These are phyloP conservation scores for Cyprinodon brontotheroides DNA, from an alignment of 2,113 vertebrate species.

Conservation along the genomic window DNA sequence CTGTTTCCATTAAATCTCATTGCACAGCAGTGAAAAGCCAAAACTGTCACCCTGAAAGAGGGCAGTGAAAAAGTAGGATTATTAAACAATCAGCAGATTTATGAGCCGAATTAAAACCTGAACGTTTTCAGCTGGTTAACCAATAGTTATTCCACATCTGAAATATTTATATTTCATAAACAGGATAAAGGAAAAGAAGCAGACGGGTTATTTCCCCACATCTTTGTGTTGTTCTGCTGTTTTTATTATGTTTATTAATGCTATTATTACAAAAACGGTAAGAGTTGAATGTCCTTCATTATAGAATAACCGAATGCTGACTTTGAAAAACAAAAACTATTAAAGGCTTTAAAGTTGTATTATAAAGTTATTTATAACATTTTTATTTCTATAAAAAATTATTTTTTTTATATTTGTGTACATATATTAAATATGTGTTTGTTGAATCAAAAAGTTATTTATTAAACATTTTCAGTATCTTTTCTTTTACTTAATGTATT, in stretches of 20 bases:
- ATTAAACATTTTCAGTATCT: too few species aligned
- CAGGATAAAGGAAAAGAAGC: background rate
- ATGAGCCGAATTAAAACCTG: background rate
- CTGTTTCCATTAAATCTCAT: constrained; percentile 1
- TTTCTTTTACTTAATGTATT: too few species aligned
- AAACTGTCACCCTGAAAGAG: background rate
- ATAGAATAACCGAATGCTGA: too few species aligned
- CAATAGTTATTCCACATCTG: background rate
- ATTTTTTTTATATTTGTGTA: too few species aligned
- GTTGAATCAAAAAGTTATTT: too few species aligned
- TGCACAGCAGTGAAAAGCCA: constrained; percentile 1
- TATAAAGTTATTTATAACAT: too few species aligned
- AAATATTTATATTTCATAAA: background rate
- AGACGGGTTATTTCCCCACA: background rate
- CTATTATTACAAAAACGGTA: background rate
- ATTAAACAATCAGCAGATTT: background rate
- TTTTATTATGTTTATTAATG: background rate
- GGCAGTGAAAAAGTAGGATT: background rate
- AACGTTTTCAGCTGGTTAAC: background rate
- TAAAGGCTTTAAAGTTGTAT: too few species aligned
- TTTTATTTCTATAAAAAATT: too few species aligned
- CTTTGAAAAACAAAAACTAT: background rate
- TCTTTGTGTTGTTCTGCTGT: background rate
- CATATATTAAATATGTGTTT: too few species aligned
- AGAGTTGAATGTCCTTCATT: too few species aligned